Evolutionary conservation across 2,113 vertebrate species (phyloP).

Genomic region (Laterallus jamaicensis): DNA sequence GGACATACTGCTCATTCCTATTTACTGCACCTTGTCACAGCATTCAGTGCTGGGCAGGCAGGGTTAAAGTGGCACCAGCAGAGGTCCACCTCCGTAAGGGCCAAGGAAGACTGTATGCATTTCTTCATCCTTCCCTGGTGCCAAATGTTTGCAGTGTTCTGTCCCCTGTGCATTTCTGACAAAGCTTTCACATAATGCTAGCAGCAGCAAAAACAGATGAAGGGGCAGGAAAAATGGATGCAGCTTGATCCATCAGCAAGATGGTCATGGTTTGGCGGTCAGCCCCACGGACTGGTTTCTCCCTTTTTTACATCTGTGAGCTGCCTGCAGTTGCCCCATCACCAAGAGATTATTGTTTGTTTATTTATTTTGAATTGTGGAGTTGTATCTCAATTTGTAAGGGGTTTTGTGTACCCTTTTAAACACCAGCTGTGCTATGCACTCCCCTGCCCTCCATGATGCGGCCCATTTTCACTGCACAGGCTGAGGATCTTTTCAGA

Average conservation of each 20-base stretch:
- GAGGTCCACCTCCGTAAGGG: not conserved
- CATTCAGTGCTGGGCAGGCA: not conserved
- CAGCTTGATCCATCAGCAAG: not conserved
- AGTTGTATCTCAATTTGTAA: not conserved
- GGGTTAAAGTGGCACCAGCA: not conserved
- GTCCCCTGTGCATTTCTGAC: not conserved
- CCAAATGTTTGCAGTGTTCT: not conserved
- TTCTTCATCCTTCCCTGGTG: not conserved
- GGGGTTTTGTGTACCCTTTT: not conserved
- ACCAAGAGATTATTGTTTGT: not conserved
- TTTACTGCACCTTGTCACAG: not conserved
- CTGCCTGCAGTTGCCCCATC: not conserved
- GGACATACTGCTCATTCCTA: not conserved
- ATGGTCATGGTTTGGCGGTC: fast-evolving
- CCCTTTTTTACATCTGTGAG: not conserved
- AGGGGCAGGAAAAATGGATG: not conserved
- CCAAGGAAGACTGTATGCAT: fast-evolving
- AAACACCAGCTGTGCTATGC: not conserved
- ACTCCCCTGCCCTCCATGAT: not conserved
- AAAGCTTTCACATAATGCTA: not conserved
- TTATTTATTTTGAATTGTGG: not conserved
- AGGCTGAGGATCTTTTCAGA: not conserved
- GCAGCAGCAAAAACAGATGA: not conserved
- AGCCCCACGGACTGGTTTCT: not conserved
- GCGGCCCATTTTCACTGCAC: not conserved